Evolutionary conservation across 2,797 vertebrate genomes (phyloP).

Genomic region (Antennarius maculatus): DNA sequence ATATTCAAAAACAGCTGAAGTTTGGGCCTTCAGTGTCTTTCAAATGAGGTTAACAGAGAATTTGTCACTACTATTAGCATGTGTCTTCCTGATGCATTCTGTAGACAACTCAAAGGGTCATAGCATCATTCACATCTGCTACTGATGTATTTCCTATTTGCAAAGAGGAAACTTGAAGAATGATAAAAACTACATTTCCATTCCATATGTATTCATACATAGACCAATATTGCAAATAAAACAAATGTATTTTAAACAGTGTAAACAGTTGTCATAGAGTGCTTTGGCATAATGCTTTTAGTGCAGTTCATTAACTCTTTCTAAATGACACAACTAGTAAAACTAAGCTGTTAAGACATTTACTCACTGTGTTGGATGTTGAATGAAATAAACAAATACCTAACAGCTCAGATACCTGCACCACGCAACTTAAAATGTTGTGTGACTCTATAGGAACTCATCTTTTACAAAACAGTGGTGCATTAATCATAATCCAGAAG

Average conservation of each 20-base stretch:
- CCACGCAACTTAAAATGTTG: no score
- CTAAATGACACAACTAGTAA: neutral
- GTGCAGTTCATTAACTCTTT: neutral
- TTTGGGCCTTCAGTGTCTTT: neutral
- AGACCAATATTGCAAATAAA: neutral
- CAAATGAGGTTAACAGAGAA: slow-evolving; percentile 10
- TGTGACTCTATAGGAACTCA: no score
- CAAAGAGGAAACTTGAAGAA: slow-evolving; percentile 6
- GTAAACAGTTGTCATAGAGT: neutral
- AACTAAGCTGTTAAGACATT: no score
- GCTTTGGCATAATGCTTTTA: neutral
- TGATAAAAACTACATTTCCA: slow-evolving; percentile 9
- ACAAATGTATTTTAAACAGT: neutral
- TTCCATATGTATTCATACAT: neutral
- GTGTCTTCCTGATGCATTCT: slow-evolving; percentile 7
- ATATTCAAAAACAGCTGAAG: neutral
- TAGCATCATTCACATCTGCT: slow-evolving; percentile 36
- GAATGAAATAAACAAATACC: no score
- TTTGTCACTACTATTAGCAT: slow-evolving; percentile 4
- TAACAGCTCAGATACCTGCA: no score
- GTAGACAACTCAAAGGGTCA: slow-evolving; percentile 23
- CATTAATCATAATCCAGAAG: neutral
- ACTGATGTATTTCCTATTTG: slow-evolving; percentile 25
- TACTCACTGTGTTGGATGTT: no score
- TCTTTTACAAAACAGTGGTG: neutral